Evolutionary conservation across 2,888 invertebrate species (phyloP).

Genomic region (Bombyx huttoni): DNA sequence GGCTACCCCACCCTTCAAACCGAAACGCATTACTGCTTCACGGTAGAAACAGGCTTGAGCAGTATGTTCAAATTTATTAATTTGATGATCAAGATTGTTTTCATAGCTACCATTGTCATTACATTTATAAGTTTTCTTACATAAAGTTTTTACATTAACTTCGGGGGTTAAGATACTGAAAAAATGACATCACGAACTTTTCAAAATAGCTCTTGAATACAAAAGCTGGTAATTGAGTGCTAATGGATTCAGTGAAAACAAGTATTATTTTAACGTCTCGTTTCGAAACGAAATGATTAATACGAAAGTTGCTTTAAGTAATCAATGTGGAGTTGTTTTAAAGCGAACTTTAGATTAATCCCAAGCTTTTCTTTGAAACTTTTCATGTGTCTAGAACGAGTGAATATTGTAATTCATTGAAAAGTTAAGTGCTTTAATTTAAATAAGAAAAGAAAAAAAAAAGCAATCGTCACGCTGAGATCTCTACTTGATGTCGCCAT

Average conservation of each 20-base stretch:
- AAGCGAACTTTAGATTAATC: neutral
- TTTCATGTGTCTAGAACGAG: neutral
- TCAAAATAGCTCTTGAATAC: constrained; percentile 14
- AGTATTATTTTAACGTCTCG: constrained; percentile 6
- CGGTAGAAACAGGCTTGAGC: no score
- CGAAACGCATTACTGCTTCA: no score
- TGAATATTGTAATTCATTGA: neutral
- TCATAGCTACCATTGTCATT: no score
- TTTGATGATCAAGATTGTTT: no score
- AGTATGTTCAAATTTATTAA: no score
- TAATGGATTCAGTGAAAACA: constrained; percentile 21
- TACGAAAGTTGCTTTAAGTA: neutral
- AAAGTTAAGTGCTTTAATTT: neutral
- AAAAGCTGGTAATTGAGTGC: constrained; percentile 17
- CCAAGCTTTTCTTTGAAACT: neutral
- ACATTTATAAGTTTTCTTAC: no score
- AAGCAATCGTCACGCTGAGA: neutral
- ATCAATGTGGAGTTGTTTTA: neutral
- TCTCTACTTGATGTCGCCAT: no score
- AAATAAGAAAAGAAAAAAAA: neutral
- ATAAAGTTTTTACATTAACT: no score
- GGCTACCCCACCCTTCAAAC: no score
- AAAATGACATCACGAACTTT: neutral
- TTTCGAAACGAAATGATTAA: neutral
- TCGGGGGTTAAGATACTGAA: neutral